phyloP scores from a whole-genome alignment of 2,797 vertebrate genomes.

The Micromesistius poutassou region DNA sequence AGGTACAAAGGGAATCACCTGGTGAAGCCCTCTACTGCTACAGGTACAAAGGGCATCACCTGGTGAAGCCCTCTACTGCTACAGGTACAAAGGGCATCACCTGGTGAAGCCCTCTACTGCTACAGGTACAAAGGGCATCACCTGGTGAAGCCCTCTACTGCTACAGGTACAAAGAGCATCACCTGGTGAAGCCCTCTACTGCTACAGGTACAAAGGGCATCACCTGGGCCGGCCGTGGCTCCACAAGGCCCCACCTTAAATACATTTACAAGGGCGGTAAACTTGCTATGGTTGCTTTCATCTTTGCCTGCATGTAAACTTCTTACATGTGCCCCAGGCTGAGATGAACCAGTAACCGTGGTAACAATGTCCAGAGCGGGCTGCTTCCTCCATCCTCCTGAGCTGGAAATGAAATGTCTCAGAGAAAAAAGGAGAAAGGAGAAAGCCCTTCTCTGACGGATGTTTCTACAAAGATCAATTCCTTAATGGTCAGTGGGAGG shows the following conservation, averaged over 20 bases:
- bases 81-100: not conserved
- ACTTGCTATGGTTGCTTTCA: not conserved
- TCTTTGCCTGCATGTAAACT: not conserved
- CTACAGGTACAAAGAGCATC: not conserved
- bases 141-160: not conserved
- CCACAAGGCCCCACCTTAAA: not conserved
- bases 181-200: not conserved
- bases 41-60: not conserved
- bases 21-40: not conserved
- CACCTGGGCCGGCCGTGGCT: not conserved
- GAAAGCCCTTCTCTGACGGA: not conserved
- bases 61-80: not conserved
- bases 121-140: not conserved
- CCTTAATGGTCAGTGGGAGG: not conserved
- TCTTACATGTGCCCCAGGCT: not conserved
- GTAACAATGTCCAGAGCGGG: not conserved
- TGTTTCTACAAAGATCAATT: not conserved
- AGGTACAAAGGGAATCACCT: not conserved
- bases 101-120: not conserved
- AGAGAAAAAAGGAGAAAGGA: not conserved
- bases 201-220: not conserved
- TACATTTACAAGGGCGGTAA: not conserved
- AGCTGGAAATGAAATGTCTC: slow-evolving; percentile 3
- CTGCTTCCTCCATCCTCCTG: not conserved
- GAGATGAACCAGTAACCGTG: not conserved